Conservation (phyloP, 1,140 invertebrate genomes). For the Phymastichus coffea region DNA sequence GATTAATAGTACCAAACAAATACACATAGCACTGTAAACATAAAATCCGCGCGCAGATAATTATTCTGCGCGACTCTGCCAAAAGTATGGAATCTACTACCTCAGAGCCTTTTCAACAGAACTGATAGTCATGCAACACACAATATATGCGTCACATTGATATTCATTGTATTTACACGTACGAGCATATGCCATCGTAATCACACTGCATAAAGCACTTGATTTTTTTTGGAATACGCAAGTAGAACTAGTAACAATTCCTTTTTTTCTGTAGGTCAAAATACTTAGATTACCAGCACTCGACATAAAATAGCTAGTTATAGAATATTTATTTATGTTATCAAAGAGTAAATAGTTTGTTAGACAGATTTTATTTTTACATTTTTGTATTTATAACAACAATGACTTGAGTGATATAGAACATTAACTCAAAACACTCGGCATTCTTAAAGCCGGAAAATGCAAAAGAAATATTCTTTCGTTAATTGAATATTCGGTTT, state of each 20-base stretch:
- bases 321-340: slow-evolving; percentile 25
- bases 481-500: no score
- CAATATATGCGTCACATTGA: slow-evolving; percentile 1
- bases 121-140: slow-evolving; percentile 16
- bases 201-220: neutral
- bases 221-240: no score
- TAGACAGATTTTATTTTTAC: slow-evolving; percentile 25
- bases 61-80: slow-evolving; percentile 36
- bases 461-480: no score
- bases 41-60: slow-evolving; percentile 13
- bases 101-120: slow-evolving; percentile 44
- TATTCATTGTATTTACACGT: neutral
- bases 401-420: slow-evolving; percentile 6
- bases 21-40: no score
- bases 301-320: neutral
- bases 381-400: slow-evolving; percentile 21
- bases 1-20: neutral
- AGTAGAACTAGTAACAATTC: no score
- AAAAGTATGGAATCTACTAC: slow-evolving; percentile 49
- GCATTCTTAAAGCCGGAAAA: no score
- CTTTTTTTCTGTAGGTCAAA: no score
- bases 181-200: neutral
- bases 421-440: no score
- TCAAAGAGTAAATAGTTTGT: slow-evolving; percentile 11
- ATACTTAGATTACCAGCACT: slow-evolving; percentile 8